These are phyloP conservation scores for Muraenolepis orangiensis DNA, from an alignment of 2,797 vertebrate species.

Conservation along the genomic window DNA sequence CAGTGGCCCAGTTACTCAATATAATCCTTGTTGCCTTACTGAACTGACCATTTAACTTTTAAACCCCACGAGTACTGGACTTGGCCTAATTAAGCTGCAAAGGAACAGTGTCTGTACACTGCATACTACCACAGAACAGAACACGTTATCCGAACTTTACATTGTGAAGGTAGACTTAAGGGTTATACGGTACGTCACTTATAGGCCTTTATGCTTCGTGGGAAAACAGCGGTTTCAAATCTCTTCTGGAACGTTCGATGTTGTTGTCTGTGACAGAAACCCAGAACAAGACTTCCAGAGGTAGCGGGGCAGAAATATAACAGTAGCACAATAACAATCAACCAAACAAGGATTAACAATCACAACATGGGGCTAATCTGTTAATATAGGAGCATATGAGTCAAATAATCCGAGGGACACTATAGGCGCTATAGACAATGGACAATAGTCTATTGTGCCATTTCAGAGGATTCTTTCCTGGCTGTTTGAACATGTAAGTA, in stretches of 20 bases:
- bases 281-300: background rate
- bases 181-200: background rate
- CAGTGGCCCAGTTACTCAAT: constrained; percentile 1
- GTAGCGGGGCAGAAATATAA: background rate
- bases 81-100: constrained; percentile 1
- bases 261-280: background rate
- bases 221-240: background rate
- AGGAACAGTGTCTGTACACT: background rate
- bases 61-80: background rate
- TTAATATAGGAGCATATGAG: too few relatives aligned
- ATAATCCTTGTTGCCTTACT: constrained; percentile 1
- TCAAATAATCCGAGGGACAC: too few relatives aligned
- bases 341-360: background rate
- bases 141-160: background rate
- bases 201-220: background rate
- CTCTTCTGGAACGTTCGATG: background rate
- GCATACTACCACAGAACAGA: background rate
- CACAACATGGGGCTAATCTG: too few relatives aligned
- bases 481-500: too few relatives aligned
- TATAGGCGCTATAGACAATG: too few relatives aligned
- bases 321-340: background rate
- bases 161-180: background rate
- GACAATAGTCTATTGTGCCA: too few relatives aligned
- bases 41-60: constrained; percentile 1
- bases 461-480: too few relatives aligned